Percentiles rank a stretch among this genome's conserved stretches.
Conservation (phyloP, 1,140 invertebrate genomes). For the Bombus waltoni region DNA sequence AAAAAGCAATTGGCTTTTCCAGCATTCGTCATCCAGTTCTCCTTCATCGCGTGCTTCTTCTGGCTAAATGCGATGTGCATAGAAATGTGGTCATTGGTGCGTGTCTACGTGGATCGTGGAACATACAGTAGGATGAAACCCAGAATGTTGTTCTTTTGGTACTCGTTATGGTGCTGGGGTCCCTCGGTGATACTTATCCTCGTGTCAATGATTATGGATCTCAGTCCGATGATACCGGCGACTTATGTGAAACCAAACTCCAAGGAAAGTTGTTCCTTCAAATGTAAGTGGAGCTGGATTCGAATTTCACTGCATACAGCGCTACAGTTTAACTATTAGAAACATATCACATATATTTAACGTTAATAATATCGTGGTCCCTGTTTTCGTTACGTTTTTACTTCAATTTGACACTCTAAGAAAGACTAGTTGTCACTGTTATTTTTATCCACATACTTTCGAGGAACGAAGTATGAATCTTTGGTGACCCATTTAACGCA, state of each 20-base stretch:
- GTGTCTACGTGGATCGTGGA: constrained; percentile 71
- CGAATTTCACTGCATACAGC: not conserved
- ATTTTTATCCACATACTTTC: not conserved
- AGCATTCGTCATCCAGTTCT: constrained; percentile 88
- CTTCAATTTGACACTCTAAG: not conserved
- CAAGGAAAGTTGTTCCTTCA: constrained; percentile 82
- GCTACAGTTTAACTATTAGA: not conserved
- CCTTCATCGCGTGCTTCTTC: constrained; percentile 89
- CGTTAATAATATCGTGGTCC: too few species aligned
- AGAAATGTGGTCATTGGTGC: constrained; percentile 85
- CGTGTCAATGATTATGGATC: constrained; percentile 80
- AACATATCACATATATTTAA: too few species aligned
- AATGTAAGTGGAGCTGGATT: constrained; percentile 76
- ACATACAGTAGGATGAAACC: constrained; percentile 56
- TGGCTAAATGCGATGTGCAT: constrained; percentile 91
- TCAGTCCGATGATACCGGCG: constrained; percentile 79
- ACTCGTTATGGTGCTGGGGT: constrained; percentile 85
- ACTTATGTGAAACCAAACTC: constrained; percentile 82
- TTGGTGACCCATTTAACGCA: too few species aligned
- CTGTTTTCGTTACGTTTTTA: not conserved
- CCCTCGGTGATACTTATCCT: constrained; percentile 80
- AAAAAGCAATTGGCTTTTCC: constrained; percentile 65
- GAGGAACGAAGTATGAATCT: too few species aligned
- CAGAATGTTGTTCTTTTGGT: constrained; percentile 83
- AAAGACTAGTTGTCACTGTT: not conserved